A percentile compares a stretch with the other conserved stretches of the same genome.
Conservation (phyloP, 35 echinoderm and acorn worm genomes). For the Ophioderma brevispina region DNA sequence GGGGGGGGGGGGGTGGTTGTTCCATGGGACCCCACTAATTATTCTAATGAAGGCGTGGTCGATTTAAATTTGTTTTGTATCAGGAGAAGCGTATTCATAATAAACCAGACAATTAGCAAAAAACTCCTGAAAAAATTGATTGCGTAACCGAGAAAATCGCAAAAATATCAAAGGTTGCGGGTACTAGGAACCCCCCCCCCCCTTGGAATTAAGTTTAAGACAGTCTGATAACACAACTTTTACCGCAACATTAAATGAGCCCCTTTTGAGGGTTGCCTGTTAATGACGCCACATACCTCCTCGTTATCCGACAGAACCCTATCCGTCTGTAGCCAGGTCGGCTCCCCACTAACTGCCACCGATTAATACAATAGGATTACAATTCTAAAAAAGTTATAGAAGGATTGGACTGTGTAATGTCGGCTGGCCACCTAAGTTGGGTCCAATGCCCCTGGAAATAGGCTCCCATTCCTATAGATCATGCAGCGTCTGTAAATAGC, state of each 20-base stretch:
- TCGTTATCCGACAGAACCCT: constrained; percentile 13
- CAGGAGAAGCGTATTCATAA: too few species aligned
- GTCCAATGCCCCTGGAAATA: constrained; percentile 42
- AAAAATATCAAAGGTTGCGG: too few species aligned
- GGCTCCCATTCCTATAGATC: constrained; percentile 22
- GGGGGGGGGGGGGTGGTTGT: too few species aligned
- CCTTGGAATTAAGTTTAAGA: constrained; percentile 14
- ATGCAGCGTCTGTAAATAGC: constrained; percentile 39
- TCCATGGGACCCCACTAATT: too few species aligned
- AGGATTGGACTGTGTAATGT: not conserved
- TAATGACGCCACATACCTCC: constrained; percentile 14
- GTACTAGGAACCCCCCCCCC: too few species aligned
- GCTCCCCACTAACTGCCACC: constrained; percentile 14
- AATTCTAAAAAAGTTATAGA: constrained; percentile 1
- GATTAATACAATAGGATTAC: constrained; percentile 6
- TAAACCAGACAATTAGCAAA: too few species aligned
- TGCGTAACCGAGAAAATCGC: too few species aligned
- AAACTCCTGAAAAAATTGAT: too few species aligned
- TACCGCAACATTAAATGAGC: constrained; percentile 18
- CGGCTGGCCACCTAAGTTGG: constrained; percentile 8
- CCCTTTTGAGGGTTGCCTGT: constrained; percentile 39
- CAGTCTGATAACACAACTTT: constrained; percentile 24
- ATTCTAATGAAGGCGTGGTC: too few species aligned
- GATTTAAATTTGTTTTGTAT: too few species aligned
- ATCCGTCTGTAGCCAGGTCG: not conserved